Conservation (phyloP, 2,797 vertebrate genomes). For the Dipus sagitta region DNA sequence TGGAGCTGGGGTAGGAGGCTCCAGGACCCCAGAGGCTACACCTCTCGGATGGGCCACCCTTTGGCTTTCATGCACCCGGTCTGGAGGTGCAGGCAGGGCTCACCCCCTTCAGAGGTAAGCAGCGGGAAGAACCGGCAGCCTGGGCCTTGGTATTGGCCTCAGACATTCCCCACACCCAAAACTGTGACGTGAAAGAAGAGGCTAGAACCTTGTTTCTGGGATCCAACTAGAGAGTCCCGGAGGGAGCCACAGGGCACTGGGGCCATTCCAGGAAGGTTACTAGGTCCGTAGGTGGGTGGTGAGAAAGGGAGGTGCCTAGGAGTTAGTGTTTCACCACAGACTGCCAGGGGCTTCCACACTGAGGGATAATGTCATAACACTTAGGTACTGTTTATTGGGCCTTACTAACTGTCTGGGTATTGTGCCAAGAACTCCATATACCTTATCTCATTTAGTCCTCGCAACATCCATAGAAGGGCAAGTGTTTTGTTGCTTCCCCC, state of each 20-base stretch:
- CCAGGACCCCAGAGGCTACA: not conserved
- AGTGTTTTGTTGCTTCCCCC: not conserved
- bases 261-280: not conserved
- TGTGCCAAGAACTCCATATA: not conserved
- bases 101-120: not conserved
- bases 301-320: not conserved
- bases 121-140: not conserved
- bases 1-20: fast-evolving
- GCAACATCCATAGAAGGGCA: not conserved
- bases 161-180: not conserved
- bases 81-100: not conserved
- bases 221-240: not conserved
- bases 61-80: not conserved
- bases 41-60: fast-evolving
- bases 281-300: not conserved
- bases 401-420: not conserved
- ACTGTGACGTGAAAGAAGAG: not conserved
- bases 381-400: not conserved
- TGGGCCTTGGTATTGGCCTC: not conserved
- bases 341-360: constrained; percentile 16
- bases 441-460: not conserved
- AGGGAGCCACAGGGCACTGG: not conserved
- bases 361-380: not conserved
- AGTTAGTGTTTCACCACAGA: not conserved
- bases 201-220: not conserved